Base-by-base conservation (phyloP, 2,888 invertebrate genomes). In the Hartigia nigra region DNA sequence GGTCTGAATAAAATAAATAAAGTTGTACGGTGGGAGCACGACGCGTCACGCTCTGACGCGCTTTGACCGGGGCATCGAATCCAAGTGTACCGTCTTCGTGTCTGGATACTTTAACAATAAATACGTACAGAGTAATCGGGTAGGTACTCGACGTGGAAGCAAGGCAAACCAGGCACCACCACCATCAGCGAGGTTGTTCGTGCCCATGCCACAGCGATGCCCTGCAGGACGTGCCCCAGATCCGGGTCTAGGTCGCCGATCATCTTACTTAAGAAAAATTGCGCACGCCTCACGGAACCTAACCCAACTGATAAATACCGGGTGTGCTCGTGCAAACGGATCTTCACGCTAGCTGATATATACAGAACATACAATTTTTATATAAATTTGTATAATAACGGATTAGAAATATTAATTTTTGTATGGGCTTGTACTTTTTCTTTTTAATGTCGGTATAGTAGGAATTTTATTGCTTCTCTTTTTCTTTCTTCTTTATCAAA, bases 161-260 rank as follows among this genome's bases (percentile, higher is more conserved):
- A 34, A 72, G 39, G 39, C 39, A 23, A 4, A 55, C 39, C 39
- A 9, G 23, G 39, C 4, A 55, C 39, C 39, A 55, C 5, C 39
- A 55, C 23, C 39, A 55, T 39, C 23, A 39, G n/a, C 70, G 70
- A 78, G 31, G 37, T 55, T 36, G 12, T 70, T 75, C 77, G 77
- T 75, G 77, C 75, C 74, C 36, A 32, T 74, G 74, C 77, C 74
- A 55, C 34, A 74, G 72, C 31, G 72, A 12, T 31, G 32, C 72
- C 72, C 72, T 74, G 39, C 75, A 32, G 75, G 70, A 75, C 69
- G 31, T 78, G 76, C 78, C 76, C 75, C 76, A 78, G 78, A 78
- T 78, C 78, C 78, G 78, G 78, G 78, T 78, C 78, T 76, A 75
- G 78, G 78, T 69, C 78, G 72, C 39, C 72, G 78, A 78, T 78